Evolutionary conservation across 2,797 vertebrate genomes (phyloP), one percentile per base, ranked within the genome.

Genomic region (Glyptemys insculpta): DNA sequence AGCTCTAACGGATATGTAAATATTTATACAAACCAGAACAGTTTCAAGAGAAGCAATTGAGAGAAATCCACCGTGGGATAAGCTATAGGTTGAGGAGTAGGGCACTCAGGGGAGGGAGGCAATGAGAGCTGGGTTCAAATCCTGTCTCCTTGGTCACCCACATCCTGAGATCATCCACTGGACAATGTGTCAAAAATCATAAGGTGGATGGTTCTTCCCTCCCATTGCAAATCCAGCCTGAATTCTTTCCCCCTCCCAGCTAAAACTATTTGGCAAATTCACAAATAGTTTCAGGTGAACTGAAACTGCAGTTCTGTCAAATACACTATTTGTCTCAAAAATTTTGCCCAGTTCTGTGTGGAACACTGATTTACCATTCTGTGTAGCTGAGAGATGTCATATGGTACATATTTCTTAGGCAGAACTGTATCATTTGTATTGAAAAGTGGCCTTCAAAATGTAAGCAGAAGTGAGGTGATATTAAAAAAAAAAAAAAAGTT

Each of bases 391-490:
- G 18, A 74, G 23, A 74, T 44, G 37, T 49, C 14, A 62, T 41
- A 56, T 57, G 37, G 62, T n/a, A n/a, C 37, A 49, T 85, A 83
- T 47, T 4, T 88, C 34, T 21, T 72, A 2, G 85, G 18, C 12
- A 79, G 11, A 15, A 85, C 31, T 2, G 34, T 44, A 59, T 31
- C 23, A 74, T 25, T 74, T 74, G 72, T 27, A 74, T 27, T 74
- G 59, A 2, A 79, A 37, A 62, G 92, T 91, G 3, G 0, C 18
- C 6, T 88, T 90, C 21, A 87, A 50, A 37, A 27, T 59, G 10
- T 0, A 52, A 6, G 2, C 6, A 25, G 41, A 87, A 93, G 49
- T 0, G 15, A 90, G 85, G 21, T 14, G 29, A 0, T 53, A 53
- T 2, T 47, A 34, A 81, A 85, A 50, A 50, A 49, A 49, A 49